These are phyloP conservation scores for Cheilosia grossa DNA, from an alignment of 2,888 invertebrate species.

Conservation along the genomic window DNA sequence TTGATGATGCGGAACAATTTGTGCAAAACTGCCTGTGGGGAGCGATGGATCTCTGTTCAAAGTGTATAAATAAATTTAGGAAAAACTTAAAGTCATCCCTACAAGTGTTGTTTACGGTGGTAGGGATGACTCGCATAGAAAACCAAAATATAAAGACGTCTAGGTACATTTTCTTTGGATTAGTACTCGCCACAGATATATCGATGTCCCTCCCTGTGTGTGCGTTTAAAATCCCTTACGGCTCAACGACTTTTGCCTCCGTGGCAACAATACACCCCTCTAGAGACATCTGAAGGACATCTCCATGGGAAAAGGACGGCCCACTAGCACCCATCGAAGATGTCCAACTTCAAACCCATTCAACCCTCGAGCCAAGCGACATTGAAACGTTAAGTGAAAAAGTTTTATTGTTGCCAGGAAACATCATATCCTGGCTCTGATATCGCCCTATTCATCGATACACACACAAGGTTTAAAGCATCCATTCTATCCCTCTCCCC, in stretches of 20 bases:
- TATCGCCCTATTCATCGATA: slow-evolving; percentile 34
- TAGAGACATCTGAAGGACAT: slow-evolving; percentile 19
- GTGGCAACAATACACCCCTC: slow-evolving; percentile 42
- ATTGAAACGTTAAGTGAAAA: slow-evolving; percentile 60
- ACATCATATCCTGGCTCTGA: slow-evolving; percentile 48
- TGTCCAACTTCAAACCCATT: slow-evolving; percentile 59
- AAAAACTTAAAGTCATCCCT: too few species aligned
- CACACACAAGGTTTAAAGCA: slow-evolving; percentile 27
- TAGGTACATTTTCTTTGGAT: too few species aligned
- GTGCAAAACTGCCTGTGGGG: neutral
- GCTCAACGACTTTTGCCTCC: too few species aligned
- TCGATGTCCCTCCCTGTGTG: too few species aligned
- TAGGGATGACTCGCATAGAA: too few species aligned
- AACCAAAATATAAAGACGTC: too few species aligned
- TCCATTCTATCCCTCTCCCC: neutral
- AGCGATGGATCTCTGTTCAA: neutral
- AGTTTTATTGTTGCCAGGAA: slow-evolving; percentile 30
- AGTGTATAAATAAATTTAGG: neutral
- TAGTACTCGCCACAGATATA: too few species aligned
- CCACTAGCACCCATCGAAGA: slow-evolving; percentile 29
- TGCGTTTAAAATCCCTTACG: too few species aligned
- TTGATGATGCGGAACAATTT: slow-evolving; percentile 21
- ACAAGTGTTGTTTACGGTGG: too few species aligned
- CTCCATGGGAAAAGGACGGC: neutral
- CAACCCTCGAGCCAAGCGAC: slow-evolving; percentile 45